A percentile compares a stretch with the other conserved stretches of the same genome.
Conservation (phyloP, 2,888 invertebrate genomes). For the Tanytarsus gracilentus region DNA sequence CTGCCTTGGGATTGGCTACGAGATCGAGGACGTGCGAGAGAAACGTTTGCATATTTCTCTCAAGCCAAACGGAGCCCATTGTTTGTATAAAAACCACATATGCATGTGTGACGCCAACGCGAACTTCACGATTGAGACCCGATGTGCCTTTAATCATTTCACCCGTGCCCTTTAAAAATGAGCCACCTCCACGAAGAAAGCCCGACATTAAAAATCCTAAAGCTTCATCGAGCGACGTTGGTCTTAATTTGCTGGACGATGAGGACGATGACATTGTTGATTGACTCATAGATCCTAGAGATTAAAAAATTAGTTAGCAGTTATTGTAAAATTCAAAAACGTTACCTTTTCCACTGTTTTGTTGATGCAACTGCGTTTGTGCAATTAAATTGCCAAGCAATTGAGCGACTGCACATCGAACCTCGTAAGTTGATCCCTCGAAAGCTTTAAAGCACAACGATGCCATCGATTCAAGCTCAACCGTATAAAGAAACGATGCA, state of each 20-base stretch:
- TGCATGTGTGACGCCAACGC: constrained; percentile 95
- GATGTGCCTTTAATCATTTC: constrained; percentile 95
- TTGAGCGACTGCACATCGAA: constrained; percentile 83
- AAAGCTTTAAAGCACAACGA: constrained; percentile 86
- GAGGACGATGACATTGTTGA: constrained; percentile 13
- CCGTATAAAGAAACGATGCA: constrained; percentile 73
- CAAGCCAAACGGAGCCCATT: constrained; percentile 91
- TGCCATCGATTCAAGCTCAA: constrained; percentile 84
- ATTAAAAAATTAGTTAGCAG: too few species aligned
- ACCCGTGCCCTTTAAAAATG: constrained; percentile 84
- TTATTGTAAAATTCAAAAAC: too few species aligned
- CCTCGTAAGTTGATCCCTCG: constrained; percentile 87
- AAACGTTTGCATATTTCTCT: constrained; percentile 77
- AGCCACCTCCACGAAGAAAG: constrained; percentile 86
- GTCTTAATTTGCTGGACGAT: constrained; percentile 34
- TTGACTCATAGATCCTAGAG: too few species aligned
- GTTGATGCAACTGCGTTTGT: constrained; percentile 24
- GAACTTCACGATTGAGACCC: constrained; percentile 86
- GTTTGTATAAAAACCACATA: constrained; percentile 92
- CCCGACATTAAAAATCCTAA: constrained; percentile 86
- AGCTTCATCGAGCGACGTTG: constrained; percentile 81
- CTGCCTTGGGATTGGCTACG: constrained; percentile 91
- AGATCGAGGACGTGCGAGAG: constrained; percentile 85
- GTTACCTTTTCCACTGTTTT: not conserved
- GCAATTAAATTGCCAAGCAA: constrained; percentile 77